A percentile compares a stretch with the other conserved stretches of the same genome.
These are phyloP conservation scores for Epirrhoe alternata DNA, from an alignment of 2,888 invertebrate genomes.

Conservation along the genomic window DNA sequence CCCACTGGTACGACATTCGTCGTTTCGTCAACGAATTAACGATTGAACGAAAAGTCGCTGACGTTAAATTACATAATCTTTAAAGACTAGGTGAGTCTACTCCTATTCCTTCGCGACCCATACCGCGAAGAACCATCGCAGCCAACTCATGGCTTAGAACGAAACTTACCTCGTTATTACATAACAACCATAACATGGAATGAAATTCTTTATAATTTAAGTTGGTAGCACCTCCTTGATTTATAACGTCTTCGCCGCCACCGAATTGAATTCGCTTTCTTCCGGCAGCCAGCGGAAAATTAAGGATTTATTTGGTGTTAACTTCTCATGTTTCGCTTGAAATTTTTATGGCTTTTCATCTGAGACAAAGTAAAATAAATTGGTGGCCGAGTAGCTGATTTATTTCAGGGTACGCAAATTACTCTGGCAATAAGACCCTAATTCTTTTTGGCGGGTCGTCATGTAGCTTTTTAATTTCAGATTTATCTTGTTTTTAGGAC, in stretches of 20 bases:
- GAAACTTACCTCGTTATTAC: background rate
- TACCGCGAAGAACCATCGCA: too few species aligned
- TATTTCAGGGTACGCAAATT: constrained; percentile 14
- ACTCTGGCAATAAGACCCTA: background rate
- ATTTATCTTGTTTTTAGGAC: background rate
- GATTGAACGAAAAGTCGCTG: too few species aligned
- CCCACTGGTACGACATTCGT: too few species aligned
- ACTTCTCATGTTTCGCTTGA: constrained; percentile 35
- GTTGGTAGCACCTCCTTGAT: constrained; percentile 21
- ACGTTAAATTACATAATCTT: too few species aligned
- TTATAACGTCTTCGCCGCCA: constrained; percentile 39
- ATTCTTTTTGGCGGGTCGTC: background rate
- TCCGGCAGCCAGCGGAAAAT: constrained; percentile 44
- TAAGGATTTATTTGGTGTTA: constrained; percentile 47
- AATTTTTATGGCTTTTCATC: constrained; percentile 37
- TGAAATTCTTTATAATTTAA: constrained; percentile 4
- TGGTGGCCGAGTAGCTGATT: constrained; percentile 27
- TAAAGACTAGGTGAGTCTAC: too few species aligned
- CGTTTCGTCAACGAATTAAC: too few species aligned
- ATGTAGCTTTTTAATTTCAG: background rate
- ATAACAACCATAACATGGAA: background rate
- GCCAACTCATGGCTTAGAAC: too few species aligned
- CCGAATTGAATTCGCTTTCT: constrained; percentile 52
- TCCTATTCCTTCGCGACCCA: too few species aligned
- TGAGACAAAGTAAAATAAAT: constrained; percentile 33